phyloP scores from a whole-genome alignment of 2,888 invertebrate genomes.

The Thelaira solivaga region DNA sequence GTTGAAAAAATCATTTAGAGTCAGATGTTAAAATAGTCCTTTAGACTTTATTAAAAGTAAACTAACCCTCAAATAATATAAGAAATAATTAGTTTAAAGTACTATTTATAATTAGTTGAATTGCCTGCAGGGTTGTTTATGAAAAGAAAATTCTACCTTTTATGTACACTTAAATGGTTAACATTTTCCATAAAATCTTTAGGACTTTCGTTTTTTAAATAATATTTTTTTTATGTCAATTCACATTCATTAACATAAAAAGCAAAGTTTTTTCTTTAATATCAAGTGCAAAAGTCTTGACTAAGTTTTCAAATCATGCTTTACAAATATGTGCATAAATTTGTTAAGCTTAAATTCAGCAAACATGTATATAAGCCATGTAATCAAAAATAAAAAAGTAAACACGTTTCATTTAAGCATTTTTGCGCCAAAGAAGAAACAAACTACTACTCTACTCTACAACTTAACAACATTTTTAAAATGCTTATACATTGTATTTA shows the following conservation, averaged over 20 bases:
- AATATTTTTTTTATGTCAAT: background rate
- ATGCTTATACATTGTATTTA: conserved; percentile 46
- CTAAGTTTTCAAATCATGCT: background rate
- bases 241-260: background rate
- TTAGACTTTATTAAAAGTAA: too few species aligned
- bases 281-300: background rate
- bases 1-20: too few species aligned
- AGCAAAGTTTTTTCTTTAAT: background rate
- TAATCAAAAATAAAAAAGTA: conserved; percentile 13
- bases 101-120: too few species aligned
- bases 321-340: conserved; percentile 6
- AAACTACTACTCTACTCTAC: background rate
- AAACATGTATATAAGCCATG: conserved; percentile 16
- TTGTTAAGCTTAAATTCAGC: conserved; percentile 19
- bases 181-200: too few species aligned
- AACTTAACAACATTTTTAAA: conserved; percentile 27
- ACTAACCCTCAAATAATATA: too few species aligned
- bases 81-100: too few species aligned
- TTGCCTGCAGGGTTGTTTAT: too few species aligned
- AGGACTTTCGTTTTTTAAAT: conserved; percentile 17
- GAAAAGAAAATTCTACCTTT: too few species aligned
- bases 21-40: too few species aligned
- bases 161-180: too few species aligned
- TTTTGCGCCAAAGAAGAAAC: conserved; percentile 41
- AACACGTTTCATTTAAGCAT: conserved; percentile 18